phyloP scores from a whole-genome alignment of 2,797 vertebrate species.

The Parauchenoglanis punctatus region DNA sequence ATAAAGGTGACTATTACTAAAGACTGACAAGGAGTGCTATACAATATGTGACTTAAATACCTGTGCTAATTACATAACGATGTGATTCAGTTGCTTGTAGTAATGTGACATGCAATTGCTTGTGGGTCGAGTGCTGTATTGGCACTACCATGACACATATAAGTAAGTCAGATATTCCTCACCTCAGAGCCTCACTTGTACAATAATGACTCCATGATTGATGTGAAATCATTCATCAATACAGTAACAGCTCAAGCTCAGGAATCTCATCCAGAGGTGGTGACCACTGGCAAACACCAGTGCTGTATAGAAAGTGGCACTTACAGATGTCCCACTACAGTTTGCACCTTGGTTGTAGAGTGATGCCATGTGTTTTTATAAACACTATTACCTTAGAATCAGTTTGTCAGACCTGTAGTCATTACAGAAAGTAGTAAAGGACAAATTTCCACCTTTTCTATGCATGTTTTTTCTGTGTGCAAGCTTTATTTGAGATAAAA shows the following conservation, averaged over 20 bases:
- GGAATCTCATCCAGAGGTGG: neutral
- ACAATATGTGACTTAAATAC: no score
- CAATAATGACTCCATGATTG: neutral
- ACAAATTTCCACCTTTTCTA: constrained; percentile 41
- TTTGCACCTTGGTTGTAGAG: constrained; percentile 65
- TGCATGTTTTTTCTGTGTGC: constrained; percentile 29
- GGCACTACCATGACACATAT: neutral
- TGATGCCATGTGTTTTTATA: constrained; percentile 13
- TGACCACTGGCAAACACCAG: neutral
- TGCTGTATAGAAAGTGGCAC: neutral
- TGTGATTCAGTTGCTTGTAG: no score
- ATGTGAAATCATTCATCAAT: neutral
- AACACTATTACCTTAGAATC: constrained; percentile 56
- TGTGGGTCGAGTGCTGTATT: no score
- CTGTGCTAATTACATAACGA: no score
- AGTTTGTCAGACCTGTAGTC: constrained; percentile 52
- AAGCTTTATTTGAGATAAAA: neutral
- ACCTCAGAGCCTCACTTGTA: neutral
- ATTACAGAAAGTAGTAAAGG: constrained; percentile 45
- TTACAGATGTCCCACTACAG: neutral
- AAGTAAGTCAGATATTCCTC: neutral
- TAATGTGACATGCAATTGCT: no score
- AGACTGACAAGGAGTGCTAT: no score
- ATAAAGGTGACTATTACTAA: no score
- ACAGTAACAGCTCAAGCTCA: neutral